Conservation (phyloP, 2,113 vertebrate species). For the Clarias gariepinus region DNA sequence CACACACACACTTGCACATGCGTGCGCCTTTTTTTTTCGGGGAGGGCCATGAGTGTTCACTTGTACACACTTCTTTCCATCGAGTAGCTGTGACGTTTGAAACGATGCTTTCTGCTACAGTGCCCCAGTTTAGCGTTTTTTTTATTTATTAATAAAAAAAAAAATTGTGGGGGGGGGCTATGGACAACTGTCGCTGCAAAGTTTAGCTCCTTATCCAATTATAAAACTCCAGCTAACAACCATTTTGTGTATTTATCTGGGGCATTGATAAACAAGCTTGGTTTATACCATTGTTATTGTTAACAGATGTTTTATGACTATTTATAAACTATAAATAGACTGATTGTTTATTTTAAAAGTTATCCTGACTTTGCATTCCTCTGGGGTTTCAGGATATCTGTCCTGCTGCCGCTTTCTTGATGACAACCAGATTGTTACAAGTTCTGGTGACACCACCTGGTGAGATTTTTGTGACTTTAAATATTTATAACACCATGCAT, state of each 20-base stretch:
- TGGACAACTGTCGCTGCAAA: neutral
- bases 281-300: neutral
- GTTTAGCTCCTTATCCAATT: neutral
- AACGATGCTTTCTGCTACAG: neutral
- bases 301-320: neutral
- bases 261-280: neutral
- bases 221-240: neutral
- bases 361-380: neutral
- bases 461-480: constrained; percentile 64
- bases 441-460: constrained; percentile 99
- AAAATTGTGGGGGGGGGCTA: no score
- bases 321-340: no score
- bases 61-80: neutral
- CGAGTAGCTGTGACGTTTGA: neutral
- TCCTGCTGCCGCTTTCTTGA: constrained; percentile 99
- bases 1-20: neutral
- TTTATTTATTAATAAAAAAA: no score
- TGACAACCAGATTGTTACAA: constrained; percentile 99
- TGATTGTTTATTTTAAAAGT: neutral
- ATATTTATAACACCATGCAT: no score
- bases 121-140: neutral
- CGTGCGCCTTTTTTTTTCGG: neutral
- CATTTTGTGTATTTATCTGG: neutral
- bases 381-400: constrained; percentile 83
- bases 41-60: neutral